These are phyloP conservation scores for Platichthys stellatus DNA, from an alignment of 2,113 vertebrate genomes.

Conservation along the genomic window DNA sequence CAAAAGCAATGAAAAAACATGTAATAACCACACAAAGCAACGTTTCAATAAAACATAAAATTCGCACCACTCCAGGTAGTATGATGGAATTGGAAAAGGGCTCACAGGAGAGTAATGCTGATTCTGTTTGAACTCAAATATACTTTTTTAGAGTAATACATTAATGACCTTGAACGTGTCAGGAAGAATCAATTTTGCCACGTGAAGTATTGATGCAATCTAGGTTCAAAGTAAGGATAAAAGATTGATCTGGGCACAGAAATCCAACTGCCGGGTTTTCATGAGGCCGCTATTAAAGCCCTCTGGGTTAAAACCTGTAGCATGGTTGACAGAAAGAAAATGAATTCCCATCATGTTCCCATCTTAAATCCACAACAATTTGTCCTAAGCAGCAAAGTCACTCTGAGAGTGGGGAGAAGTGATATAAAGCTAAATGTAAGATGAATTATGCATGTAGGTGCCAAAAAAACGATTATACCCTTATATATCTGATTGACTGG, in stretches of 20 bases:
- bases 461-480: constrained; percentile 80
- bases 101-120: neutral
- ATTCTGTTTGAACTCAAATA: constrained; percentile 7
- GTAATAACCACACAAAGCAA: neutral
- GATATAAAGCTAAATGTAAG: constrained; percentile 65
- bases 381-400: constrained; percentile 74
- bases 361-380: constrained; percentile 73
- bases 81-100: neutral
- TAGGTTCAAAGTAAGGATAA: constrained; percentile 48
- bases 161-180: constrained; percentile 44
- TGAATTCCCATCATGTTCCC: constrained; percentile 59
- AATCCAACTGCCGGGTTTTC: constrained; percentile 37
- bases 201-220: constrained; percentile 50
- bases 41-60: neutral
- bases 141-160: constrained; percentile 12
- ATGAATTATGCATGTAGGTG: constrained; percentile 82
- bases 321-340: constrained; percentile 54
- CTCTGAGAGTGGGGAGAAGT: constrained; percentile 27
- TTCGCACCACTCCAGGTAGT: neutral
- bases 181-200: constrained; percentile 39
- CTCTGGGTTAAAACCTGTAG: constrained; percentile 53
- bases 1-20: neutral
- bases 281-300: constrained; percentile 28
- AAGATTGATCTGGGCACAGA: constrained; percentile 32
- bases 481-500: constrained; percentile 85